Conservation (phyloP, 2,888 invertebrate genomes). For the Phortica okadai region DNA sequence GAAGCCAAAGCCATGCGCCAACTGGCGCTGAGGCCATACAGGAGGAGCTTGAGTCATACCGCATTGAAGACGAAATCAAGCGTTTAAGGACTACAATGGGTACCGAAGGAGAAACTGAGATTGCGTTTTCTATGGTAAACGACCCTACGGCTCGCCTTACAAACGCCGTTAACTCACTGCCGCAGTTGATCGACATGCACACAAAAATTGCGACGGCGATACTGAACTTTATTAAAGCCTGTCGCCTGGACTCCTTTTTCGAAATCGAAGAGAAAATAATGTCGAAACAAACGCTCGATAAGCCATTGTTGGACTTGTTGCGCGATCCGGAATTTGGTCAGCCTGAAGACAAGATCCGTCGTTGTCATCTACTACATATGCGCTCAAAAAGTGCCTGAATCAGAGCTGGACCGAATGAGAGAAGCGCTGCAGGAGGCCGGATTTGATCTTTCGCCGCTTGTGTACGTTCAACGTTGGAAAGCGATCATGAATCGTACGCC, state of each 20-base stretch:
- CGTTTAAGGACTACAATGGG: slow-evolving; percentile 96
- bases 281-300: slow-evolving; percentile 89
- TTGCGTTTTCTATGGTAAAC: slow-evolving; percentile 90
- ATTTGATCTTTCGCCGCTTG: slow-evolving; percentile 89
- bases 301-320: slow-evolving; percentile 91
- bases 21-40: slow-evolving; percentile 99
- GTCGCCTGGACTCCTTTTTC: slow-evolving; percentile 96
- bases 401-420: slow-evolving; percentile 90
- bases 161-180: slow-evolving; percentile 95
- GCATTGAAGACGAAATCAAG: slow-evolving; percentile 96
- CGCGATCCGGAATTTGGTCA: slow-evolving; percentile 91
- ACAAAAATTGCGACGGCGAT: slow-evolving; percentile 97
- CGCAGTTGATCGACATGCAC: slow-evolving; percentile 99
- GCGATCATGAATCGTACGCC: slow-evolving; percentile 74
- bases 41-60: slow-evolving; percentile 96
- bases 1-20: slow-evolving; percentile 92
- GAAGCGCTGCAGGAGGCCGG: slow-evolving; percentile 86
- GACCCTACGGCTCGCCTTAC: slow-evolving; percentile 96
- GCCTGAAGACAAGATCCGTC: slow-evolving; percentile 92
- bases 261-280: slow-evolving; percentile 99
- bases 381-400: slow-evolving; percentile 85
- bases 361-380: slow-evolving; percentile 96
- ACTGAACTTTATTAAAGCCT: slow-evolving; percentile 88
- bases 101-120: slow-evolving; percentile 90
- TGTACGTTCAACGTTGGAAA: slow-evolving; percentile 95